Evolutionary conservation across 2,888 invertebrate species (phyloP), one percentile per base, ranked within the genome.

Genomic region (Andrena flavipes): DNA sequence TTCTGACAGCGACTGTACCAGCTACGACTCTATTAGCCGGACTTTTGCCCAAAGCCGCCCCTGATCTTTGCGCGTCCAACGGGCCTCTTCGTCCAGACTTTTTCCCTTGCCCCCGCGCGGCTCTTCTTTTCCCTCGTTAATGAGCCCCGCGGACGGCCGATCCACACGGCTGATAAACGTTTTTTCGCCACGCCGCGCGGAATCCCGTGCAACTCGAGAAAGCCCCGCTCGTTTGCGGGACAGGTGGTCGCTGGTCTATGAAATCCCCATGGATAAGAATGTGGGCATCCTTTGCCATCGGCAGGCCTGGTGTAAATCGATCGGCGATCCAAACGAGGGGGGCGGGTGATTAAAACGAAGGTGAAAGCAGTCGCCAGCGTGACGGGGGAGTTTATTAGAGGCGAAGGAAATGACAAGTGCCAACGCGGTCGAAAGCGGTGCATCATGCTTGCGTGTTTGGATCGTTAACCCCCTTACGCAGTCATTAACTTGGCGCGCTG

Each of bases 21-120:
- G 85, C 90, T 92, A 93, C 90, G 92, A 93, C 93, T 93, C 93
- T 93, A 93, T 94, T 93, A 93, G 92, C 73, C 77, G 89, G 89
- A 91, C 91, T 91, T 91, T 90, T 73, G 88, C 84, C 80, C 84
- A 84, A 87, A 87, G 90, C 90, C 91, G 91, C 89, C 88, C 81
- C 88, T 85, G 68, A 65, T 54, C 74, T 73, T 56, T 74, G 64
- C 74, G 64, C 51, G 62, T 30, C 48, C 60, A 26, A 54, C n/a
- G 10, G 8, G 20, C 6, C 5, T 20, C 48, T 29, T 26, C 20
- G 30, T 64, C 65, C 74, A 60, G 42, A 65, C 82, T 80, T 80
- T 79, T 74, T 67, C 23, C 6, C 80, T 10, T 56, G 23, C 84
- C 33, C 30, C 4, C 35, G 23, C 3, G 6, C 16, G 16, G 26